Evolutionary conservation across 1,140 invertebrate genomes (phyloP), one percentile per base, ranked within the genome.

Genomic region (Heterodera schachtii): DNA sequence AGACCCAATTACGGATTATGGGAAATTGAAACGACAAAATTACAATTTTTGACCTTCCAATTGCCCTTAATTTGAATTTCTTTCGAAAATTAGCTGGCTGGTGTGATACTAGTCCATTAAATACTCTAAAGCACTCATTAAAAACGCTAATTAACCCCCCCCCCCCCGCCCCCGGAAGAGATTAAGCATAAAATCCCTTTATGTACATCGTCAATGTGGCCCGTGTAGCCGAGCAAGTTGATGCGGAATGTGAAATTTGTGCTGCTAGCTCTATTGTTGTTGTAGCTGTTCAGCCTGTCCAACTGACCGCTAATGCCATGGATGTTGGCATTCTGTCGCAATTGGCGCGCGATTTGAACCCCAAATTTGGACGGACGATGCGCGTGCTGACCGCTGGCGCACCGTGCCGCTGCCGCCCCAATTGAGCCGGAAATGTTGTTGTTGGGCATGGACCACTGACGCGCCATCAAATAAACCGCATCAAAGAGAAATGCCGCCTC

Each of bases 231-330:
- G 13, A 89, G 79, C 16, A 90, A 80, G 52, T 88, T 81, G 60
- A 89, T 90, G 57, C 88, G 84, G 81, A 90, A 87, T 21, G 87
- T 83, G 75, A 90, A 90, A 60, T 90, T 89, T 52, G 79, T 52
- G 6, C 31, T 43, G 44, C 13, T 31, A 11, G 8, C 69, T 9
- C 41, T 11, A 11, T 41, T n/a, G n/a, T n/a, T n/a, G n/a, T n/a
- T n/a, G n/a, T n/a, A n/a, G n/a, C n/a, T 11, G 69, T 46, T 46
- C 0, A 71, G 69, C 16, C 69, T 7, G 19, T 31, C 21, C 69
- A 71, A 71, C 71, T 89, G 86, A 9, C 88, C 89, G 41, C 86
- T 87, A 41, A 89, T 41, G 1, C 88, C 88, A 11, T 73, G 66
- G n/a, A n/a, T n/a, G 75, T 86, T 89, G 64, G 73, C 31, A 19